Percentiles rank a stretch among this genome's conserved stretches.
Evolutionary conservation across 92 coral and sea anemone genomes (phyloP).

Genomic region (Galaxea fascicularis): DNA sequence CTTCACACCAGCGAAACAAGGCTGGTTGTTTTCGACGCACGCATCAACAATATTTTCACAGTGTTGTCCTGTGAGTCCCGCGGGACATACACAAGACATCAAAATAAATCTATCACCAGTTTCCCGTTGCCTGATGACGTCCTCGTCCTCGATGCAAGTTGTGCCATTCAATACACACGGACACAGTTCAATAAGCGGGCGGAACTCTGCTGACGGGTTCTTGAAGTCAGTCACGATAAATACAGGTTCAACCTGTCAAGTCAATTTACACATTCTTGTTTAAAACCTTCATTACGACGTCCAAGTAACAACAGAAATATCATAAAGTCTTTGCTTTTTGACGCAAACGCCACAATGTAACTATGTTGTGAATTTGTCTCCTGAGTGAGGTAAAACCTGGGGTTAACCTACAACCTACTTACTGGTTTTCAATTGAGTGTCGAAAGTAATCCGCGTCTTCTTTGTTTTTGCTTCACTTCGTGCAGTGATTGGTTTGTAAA

Average conservation of each 20-base stretch:
- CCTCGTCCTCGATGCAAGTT: slow-evolving; percentile 59
- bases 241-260: slow-evolving; percentile 64
- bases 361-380: too few relatives aligned
- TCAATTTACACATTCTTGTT: not conserved
- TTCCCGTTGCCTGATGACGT: slow-evolving; percentile 38
- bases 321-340: too few relatives aligned
- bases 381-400: too few relatives aligned
- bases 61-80: slow-evolving; percentile 69
- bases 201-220: slow-evolving; percentile 63
- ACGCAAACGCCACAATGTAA: too few relatives aligned
- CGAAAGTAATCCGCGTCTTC: too few relatives aligned
- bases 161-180: slow-evolving; percentile 78
- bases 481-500: too few relatives aligned
- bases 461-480: too few relatives aligned
- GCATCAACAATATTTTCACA: slow-evolving; percentile 71
- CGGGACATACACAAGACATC: slow-evolving; percentile 74
- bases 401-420: too few relatives aligned
- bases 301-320: too few relatives aligned
- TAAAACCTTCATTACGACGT: too few relatives aligned
- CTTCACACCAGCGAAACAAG: slow-evolving; percentile 74
- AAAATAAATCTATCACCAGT: slow-evolving; percentile 54
- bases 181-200: slow-evolving; percentile 70
- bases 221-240: slow-evolving; percentile 72
- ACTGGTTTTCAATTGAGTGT: too few relatives aligned
- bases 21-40: slow-evolving; percentile 70